Evolutionary conservation across 1,140 invertebrate species (phyloP).

Genomic region (Ceratosolen solmsi): DNA sequence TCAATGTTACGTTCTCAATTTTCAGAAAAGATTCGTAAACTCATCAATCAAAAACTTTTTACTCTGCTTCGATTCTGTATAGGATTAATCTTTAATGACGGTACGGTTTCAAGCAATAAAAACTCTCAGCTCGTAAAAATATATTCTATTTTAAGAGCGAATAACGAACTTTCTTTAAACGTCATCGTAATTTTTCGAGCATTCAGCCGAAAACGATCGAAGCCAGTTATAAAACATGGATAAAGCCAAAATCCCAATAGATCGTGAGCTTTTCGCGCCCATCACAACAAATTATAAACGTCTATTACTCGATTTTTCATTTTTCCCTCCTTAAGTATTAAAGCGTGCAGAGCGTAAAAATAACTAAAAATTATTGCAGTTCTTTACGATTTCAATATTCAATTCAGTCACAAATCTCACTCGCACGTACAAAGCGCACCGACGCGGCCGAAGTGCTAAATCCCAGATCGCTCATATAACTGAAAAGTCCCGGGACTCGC

Average conservation of each 20-base stretch:
- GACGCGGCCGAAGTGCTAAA: slow-evolving; percentile 27
- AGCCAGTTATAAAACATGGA: not conserved
- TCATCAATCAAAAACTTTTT: slow-evolving; percentile 44
- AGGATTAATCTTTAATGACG: slow-evolving; percentile 39
- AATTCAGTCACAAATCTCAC: slow-evolving; percentile 14
- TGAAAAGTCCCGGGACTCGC: slow-evolving; percentile 23
- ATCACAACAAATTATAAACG: not conserved
- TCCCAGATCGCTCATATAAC: slow-evolving; percentile 28
- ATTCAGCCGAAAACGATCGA: not conserved
- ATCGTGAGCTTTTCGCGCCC: not conserved
- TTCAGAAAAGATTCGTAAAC: slow-evolving; percentile 40
- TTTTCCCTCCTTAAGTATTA: not conserved
- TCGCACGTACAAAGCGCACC: not conserved
- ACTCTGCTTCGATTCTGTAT: slow-evolving; percentile 18
- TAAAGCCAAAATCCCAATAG: not conserved
- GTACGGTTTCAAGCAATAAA: slow-evolving; percentile 1
- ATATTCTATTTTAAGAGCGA: slow-evolving; percentile 26
- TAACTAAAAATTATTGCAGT: slow-evolving; percentile 17
- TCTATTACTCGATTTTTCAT: not conserved
- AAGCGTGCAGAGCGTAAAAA: slow-evolving; percentile 15
- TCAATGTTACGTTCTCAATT: slow-evolving; percentile 39
- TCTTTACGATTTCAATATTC: slow-evolving; percentile 25
- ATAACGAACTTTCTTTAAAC: not conserved
- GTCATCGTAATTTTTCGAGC: not conserved
- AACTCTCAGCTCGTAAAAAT: slow-evolving; percentile 11